Evolutionary conservation across 2,113 vertebrate genomes (phyloP), one percentile per base, ranked within the genome.

Genomic region (Anoura caudifer): DNA sequence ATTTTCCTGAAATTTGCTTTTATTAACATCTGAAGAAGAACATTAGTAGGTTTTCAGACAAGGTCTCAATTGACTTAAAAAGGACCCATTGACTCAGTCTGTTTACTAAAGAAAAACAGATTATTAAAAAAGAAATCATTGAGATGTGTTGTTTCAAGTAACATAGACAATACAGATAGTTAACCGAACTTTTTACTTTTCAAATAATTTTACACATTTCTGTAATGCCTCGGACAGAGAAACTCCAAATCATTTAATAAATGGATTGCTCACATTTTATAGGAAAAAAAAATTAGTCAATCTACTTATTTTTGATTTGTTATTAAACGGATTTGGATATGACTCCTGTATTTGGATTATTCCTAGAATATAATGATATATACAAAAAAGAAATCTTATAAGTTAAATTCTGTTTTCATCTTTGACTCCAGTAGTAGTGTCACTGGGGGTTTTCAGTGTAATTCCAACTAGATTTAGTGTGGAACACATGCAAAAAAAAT

Each of bases 121-220:
- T 77, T 38, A 31, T 73, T 79, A 81, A 65, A 90, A 77, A 85
- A 50, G 31, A 56, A 93, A 85, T 94, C 43, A 95, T 61, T 85
- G 26, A 87, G 36, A 50, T 73, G 11, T 69, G 12, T 81, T 96
- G 5, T 82, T 83, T 91, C 43, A 86, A 90, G 22, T 73, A 72
- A 22, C 10, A 22, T 47, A 56, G 8, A 50, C 36, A 89, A 41
- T 82, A 50, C 50, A 70, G 3, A 63, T 76, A 75, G 61, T 52
- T 85, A 72, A 14, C 50, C 59, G 54, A 86, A 82, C 33, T 2
- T 76, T 96, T 90, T 56, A 45, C 6, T 47, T 94, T 45, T 36
- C 70, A 95, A 16, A 61, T 94, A 67, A 90, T 84, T 87, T 69
- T 91, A 36, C 2, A 67, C 12, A 5, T 54, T 33, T 84, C 28